Evolutionary conservation across 2,888 invertebrate species (phyloP).

Genomic region (Microctonus aethiopoides): DNA sequence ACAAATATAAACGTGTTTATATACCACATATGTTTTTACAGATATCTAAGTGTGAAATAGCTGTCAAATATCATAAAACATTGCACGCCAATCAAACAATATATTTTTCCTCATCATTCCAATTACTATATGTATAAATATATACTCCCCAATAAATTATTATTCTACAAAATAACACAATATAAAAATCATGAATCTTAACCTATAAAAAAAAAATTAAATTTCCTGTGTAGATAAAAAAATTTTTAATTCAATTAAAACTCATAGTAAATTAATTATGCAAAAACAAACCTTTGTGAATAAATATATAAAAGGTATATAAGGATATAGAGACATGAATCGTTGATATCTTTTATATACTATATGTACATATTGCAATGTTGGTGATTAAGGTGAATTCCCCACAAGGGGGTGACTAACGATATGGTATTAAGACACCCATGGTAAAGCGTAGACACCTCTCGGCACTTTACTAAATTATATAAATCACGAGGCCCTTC

Average conservation of each 20-base stretch:
- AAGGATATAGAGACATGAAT: conserved; percentile 20
- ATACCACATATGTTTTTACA: too few relatives aligned
- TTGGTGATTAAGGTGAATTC: conserved; percentile 35
- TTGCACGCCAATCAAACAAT: too few relatives aligned
- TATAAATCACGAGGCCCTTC: conserved; percentile 63
- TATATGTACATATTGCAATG: conserved; percentile 8
- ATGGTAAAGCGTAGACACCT: conserved; percentile 25
- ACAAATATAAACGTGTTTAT: not conserved
- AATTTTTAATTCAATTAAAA: conserved; percentile 60
- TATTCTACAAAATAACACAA: too few relatives aligned
- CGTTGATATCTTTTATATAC: not conserved
- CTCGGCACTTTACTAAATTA: conserved; percentile 65
- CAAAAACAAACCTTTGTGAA: too few relatives aligned
- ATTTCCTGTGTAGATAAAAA: conserved; percentile 11
- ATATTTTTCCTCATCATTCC: too few relatives aligned
- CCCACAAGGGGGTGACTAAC: conserved; percentile 50
- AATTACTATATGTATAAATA: too few relatives aligned
- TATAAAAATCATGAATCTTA: too few relatives aligned
- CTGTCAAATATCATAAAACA: too few relatives aligned
- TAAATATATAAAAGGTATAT: conserved; percentile 30
- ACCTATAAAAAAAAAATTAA: not conserved
- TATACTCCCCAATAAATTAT: too few relatives aligned
- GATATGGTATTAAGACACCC: conserved; percentile 52
- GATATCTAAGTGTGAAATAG: not conserved
- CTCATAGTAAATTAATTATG: conserved; percentile 42